A percentile compares a stretch with the other conserved stretches of the same genome.
phyloP scores from a whole-genome alignment of 2,888 invertebrate species.

The Yponomeuta evonymella region DNA sequence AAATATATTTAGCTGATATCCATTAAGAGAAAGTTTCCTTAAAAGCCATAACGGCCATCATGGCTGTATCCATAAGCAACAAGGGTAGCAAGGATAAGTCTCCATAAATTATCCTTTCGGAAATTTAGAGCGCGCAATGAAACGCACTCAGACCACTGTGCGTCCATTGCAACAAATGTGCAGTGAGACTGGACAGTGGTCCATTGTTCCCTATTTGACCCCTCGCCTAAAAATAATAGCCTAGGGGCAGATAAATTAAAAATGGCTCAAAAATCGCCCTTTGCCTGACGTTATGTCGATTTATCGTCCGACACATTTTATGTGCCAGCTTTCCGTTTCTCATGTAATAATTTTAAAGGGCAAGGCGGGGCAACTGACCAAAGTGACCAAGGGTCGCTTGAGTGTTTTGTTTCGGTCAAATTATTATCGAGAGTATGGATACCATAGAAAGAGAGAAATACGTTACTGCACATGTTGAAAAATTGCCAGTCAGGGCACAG shows the following conservation, averaged over 20 bases:
- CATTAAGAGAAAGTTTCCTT: not conserved
- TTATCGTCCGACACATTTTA: constrained; percentile 39
- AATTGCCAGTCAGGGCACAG: not conserved
- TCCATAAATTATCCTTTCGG: constrained; percentile 23
- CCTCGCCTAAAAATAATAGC: constrained; percentile 68
- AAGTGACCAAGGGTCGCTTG: not conserved
- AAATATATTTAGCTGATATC: too few relatives aligned
- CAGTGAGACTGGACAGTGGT: constrained; percentile 33
- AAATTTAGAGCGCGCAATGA: constrained; percentile 55
- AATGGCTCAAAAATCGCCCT: constrained; percentile 72
- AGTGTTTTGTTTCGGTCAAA: not conserved
- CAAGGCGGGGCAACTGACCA: constrained; percentile 22
- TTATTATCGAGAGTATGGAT: constrained; percentile 1
- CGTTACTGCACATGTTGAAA: not conserved
- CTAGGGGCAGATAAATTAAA: constrained; percentile 73
- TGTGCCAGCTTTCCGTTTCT: constrained; percentile 30
- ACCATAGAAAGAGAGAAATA: not conserved
- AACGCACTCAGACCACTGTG: constrained; percentile 46
- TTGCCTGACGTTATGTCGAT: constrained; percentile 42
- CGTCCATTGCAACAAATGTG: constrained; percentile 39
- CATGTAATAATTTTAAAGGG: constrained; percentile 33
- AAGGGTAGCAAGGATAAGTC: not conserved
- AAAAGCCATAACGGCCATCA: not conserved
- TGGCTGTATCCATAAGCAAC: not conserved
- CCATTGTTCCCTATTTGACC: constrained; percentile 49